phyloP scores from a whole-genome alignment of 2,113 vertebrate genomes.

The Ascaphus truei region DNA sequence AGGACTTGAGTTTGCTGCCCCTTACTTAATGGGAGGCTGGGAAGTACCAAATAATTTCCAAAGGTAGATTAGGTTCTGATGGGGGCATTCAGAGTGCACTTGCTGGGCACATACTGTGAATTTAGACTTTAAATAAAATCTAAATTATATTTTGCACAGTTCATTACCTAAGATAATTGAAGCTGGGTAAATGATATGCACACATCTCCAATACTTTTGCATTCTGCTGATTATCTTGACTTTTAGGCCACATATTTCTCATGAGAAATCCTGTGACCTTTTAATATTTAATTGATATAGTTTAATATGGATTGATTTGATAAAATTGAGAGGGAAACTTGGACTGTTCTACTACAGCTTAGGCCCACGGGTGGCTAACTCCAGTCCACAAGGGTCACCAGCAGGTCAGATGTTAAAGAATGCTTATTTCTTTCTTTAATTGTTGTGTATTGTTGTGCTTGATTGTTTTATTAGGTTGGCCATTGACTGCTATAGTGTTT shows the following conservation, averaged over 20 bases:
- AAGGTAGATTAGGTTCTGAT: slow-evolving; percentile 5
- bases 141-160: slow-evolving; percentile 35
- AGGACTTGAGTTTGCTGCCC: too few species aligned
- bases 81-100: neutral
- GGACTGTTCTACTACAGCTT: neutral
- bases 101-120: slow-evolving; percentile 7
- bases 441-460: too few species aligned
- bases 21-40: neutral
- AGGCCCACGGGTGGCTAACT: too few species aligned
- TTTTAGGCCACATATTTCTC: slow-evolving; percentile 23
- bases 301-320: slow-evolving; percentile 21
- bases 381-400: too few species aligned
- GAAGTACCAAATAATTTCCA: neutral
- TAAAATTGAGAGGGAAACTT: neutral
- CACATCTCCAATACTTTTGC: slow-evolving; percentile 4
- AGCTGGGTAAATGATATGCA: neutral
- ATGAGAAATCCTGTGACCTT: slow-evolving; percentile 18
- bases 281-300: slow-evolving; percentile 20
- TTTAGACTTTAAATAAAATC: slow-evolving; percentile 32
- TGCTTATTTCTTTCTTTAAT: too few species aligned
- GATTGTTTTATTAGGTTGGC: too few species aligned
- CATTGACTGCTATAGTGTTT: too few species aligned
- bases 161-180: slow-evolving; percentile 34
- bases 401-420: too few species aligned
- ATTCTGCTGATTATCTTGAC: slow-evolving; percentile 33